A percentile compares a stretch with the other conserved stretches of the same genome.
Conservation (phyloP, 2,888 invertebrate species). For the Standfussiana lucernea region DNA sequence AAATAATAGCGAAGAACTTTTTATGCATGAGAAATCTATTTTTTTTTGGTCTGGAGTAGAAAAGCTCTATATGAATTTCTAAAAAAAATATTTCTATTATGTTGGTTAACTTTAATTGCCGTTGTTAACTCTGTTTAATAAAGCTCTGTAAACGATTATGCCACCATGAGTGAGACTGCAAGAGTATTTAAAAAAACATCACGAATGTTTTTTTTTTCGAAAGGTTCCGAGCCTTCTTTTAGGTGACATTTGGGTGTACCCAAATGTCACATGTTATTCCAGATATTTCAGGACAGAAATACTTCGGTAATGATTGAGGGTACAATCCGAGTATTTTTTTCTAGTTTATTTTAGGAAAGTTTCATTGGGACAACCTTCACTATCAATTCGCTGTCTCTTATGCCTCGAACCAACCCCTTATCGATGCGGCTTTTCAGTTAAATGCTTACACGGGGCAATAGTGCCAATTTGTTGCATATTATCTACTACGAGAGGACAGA, state of each 20-base stretch:
- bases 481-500: conserved; percentile 78
- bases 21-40: neutral
- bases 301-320: neutral
- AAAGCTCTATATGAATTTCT: neutral
- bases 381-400: conserved; percentile 13
- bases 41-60: neutral
- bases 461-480: conserved; percentile 87
- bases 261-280: neutral
- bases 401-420: conserved; percentile 64
- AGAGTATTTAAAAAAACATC: neutral
- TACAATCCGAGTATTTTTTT: neutral
- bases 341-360: neutral
- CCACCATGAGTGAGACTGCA: neutral
- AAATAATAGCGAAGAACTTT: neutral
- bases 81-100: neutral
- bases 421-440: conserved; percentile 82
- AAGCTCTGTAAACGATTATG: neutral
- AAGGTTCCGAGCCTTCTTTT: no score
- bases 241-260: no score
- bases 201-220: neutral
- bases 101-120: neutral
- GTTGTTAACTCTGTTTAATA: no score
- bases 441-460: conserved; percentile 82
- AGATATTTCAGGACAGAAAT: neutral
- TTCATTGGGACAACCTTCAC: neutral